phyloP scores from a whole-genome alignment of 2,888 invertebrate species.

The Enchytraeus crypticus region DNA sequence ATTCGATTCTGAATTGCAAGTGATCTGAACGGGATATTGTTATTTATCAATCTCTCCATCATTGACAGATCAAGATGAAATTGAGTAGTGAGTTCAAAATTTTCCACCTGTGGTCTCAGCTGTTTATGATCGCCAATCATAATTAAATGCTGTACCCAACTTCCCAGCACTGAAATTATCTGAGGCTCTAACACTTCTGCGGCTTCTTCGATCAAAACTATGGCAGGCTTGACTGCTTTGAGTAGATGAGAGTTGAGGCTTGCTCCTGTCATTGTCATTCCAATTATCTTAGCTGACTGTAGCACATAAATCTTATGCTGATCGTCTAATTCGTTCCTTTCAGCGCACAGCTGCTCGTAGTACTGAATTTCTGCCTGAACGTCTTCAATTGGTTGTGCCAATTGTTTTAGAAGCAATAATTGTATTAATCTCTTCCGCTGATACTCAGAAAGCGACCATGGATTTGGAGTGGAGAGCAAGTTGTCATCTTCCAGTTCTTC shows the following conservation, averaged over 20 bases:
- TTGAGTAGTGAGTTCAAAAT: slow-evolving; percentile 7
- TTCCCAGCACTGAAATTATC: slow-evolving; percentile 15
- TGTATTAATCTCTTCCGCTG: slow-evolving; percentile 14
- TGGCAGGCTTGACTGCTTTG: slow-evolving; percentile 7
- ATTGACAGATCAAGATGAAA: slow-evolving; percentile 21
- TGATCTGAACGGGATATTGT: slow-evolving; percentile 10
- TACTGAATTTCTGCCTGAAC: slow-evolving; percentile 1
- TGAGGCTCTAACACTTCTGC: slow-evolving; percentile 24
- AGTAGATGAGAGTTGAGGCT: slow-evolving; percentile 16
- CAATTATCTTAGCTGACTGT: background rate
- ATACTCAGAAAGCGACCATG: slow-evolving; percentile 6
- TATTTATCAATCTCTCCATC: slow-evolving; percentile 23
- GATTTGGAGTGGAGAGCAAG: too few species aligned
- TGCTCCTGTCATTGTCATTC: too few species aligned
- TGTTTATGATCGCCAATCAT: slow-evolving; percentile 25
- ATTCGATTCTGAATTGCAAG: slow-evolving; percentile 21
- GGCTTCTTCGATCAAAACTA: slow-evolving; percentile 22
- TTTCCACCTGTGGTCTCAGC: slow-evolving; percentile 19
- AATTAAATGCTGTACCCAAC: slow-evolving; percentile 17
- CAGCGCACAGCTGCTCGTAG: background rate
- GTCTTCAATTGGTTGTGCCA: background rate
- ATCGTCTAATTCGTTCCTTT: slow-evolving; percentile 9
- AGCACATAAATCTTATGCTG: slow-evolving; percentile 7
- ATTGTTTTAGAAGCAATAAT: slow-evolving; percentile 1
- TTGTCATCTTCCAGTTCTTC: too few species aligned